Conservation (phyloP, 2,888 invertebrate species). For the Clanis bilineata region DNA sequence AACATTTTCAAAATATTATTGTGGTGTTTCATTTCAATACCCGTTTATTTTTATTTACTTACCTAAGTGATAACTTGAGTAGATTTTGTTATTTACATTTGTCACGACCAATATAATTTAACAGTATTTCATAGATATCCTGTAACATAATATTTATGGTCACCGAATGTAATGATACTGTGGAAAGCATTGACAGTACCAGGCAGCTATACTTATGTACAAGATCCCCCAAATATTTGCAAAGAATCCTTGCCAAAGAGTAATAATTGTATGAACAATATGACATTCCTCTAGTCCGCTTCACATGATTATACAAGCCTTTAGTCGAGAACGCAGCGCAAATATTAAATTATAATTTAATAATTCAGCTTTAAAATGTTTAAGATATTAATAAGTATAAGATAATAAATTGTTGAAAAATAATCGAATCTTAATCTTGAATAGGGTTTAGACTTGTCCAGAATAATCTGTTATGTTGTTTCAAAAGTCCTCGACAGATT, state of each 20-base stretch:
- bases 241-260: background rate
- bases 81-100: background rate
- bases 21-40: conserved; percentile 53
- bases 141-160: background rate
- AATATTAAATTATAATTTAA: background rate
- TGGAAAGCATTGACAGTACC: background rate
- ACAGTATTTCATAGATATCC: background rate
- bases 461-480: background rate
- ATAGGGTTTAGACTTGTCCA: background rate
- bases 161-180: too few relatives aligned
- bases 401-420: background rate
- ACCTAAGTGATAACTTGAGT: conserved; percentile 13
- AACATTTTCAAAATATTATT: conserved; percentile 82
- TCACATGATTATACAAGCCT: background rate
- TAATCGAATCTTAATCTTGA: background rate
- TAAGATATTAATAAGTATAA: background rate
- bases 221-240: too few relatives aligned
- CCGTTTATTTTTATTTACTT: conserved; percentile 29
- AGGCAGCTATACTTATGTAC: too few relatives aligned
- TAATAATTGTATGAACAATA: background rate
- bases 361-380: background rate
- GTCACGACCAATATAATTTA: background rate
- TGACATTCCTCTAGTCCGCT: background rate
- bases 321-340: background rate
- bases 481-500: background rate